A percentile compares a stretch with the other conserved stretches of the same genome.
Conservation (phyloP, 1,140 invertebrate species). For the Procambarus clarkii region DNA sequence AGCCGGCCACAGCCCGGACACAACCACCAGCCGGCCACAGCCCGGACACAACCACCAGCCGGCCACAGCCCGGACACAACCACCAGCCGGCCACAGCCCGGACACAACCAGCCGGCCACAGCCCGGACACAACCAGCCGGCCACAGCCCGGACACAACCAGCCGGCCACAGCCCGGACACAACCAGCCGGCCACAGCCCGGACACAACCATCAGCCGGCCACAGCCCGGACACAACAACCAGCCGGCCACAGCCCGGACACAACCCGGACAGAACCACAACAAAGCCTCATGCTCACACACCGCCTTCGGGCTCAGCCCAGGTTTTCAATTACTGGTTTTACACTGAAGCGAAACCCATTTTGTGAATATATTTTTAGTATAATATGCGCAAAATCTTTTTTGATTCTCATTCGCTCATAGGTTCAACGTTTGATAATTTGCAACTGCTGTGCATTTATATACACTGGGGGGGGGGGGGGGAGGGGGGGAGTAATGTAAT, state of each 20-base stretch:
- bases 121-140: neutral
- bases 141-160: neutral
- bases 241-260: too few relatives aligned
- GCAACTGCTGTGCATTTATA: too few relatives aligned
- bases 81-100: too few relatives aligned
- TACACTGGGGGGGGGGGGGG: too few relatives aligned
- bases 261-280: neutral
- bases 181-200: neutral
- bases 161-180: too few relatives aligned
- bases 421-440: too few relatives aligned
- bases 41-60: too few relatives aligned
- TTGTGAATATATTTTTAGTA: neutral
- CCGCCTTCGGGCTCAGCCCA: neutral
- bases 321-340: neutral
- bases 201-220: too few relatives aligned
- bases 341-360: neutral
- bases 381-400: neutral
- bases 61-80: too few relatives aligned
- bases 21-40: too few relatives aligned
- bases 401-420: neutral
- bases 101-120: neutral
- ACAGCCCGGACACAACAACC: too few relatives aligned
- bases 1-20: neutral
- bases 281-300: neutral
- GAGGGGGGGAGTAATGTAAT: too few relatives aligned